Percentiles rank a stretch among this genome's conserved stretches.
Evolutionary conservation across 2,113 vertebrate species (phyloP).

Genomic region (Plecotus auritus): DNA sequence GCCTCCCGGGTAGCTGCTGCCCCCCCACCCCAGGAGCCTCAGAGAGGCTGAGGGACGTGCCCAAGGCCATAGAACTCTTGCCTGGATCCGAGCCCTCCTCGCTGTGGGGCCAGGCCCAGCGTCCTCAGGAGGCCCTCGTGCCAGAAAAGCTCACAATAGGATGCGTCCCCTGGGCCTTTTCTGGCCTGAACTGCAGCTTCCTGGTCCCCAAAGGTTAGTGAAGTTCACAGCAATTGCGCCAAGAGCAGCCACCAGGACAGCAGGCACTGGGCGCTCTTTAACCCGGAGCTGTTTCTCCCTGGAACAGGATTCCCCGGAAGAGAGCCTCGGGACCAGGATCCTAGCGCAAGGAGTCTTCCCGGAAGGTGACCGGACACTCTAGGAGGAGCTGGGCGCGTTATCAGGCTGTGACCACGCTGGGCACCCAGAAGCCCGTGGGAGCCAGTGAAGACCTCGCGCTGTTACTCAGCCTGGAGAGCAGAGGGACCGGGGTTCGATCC

Average conservation of each 20-base stretch:
- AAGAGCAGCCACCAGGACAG: neutral
- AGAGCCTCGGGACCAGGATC: neutral
- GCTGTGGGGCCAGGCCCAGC: too few relatives aligned
- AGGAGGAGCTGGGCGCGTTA: neutral
- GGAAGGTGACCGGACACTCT: neutral
- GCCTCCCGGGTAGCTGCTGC: neutral
- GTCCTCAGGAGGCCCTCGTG: neutral
- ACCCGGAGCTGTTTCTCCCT: neutral
- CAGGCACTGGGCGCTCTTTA: neutral
- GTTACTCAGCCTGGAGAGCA: neutral
- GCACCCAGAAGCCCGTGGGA: neutral
- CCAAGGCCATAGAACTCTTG: too few relatives aligned
- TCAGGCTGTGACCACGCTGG: too few relatives aligned
- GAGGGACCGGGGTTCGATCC: neutral
- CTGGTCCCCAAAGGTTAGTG: neutral
- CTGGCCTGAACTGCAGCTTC: neutral
- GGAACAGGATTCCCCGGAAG: neutral
- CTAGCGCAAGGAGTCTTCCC: neutral
- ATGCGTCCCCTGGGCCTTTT: neutral
- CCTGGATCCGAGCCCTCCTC: neutral
- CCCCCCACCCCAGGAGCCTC: neutral
- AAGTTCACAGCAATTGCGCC: neutral
- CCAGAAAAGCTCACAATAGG: neutral
- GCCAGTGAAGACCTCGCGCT: neutral
- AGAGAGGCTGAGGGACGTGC: neutral